Conservation (phyloP, 92 coral and sea anemone species). For the Phenganax stokvisi region DNA sequence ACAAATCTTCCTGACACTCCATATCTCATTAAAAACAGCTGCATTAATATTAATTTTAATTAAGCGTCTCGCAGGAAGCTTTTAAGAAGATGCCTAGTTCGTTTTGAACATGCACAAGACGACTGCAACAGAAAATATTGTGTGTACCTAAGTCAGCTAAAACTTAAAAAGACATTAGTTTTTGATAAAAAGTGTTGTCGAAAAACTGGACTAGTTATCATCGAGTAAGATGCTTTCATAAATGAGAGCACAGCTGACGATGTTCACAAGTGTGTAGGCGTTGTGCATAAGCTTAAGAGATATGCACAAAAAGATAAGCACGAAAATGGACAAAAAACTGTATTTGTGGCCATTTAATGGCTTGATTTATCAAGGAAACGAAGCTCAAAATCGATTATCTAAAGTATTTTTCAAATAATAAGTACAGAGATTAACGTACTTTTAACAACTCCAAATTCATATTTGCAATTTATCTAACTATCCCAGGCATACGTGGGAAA, state of each 20-base stretch:
- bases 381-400: no score
- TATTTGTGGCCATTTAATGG: not conserved
- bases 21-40: constrained; percentile 4
- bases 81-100: not conserved
- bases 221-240: not conserved
- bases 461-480: no score
- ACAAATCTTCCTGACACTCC: not conserved
- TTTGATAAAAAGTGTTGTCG: not conserved
- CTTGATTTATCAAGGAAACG: not conserved
- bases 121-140: no score
- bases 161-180: not conserved
- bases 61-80: not conserved
- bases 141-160: not conserved
- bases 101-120: not conserved
- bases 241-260: not conserved
- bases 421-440: no score
- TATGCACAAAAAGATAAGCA: not conserved
- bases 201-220: not conserved
- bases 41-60: constrained; percentile 20
- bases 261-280: not conserved
- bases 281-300: not conserved
- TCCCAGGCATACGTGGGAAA: no score
- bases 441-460: no score
- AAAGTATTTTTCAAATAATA: no score
- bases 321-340: not conserved